Evolutionary conservation across 64 coral and sea anemone genomes (phyloP).

Genomic region (Dendrophyllia cribrosa): DNA sequence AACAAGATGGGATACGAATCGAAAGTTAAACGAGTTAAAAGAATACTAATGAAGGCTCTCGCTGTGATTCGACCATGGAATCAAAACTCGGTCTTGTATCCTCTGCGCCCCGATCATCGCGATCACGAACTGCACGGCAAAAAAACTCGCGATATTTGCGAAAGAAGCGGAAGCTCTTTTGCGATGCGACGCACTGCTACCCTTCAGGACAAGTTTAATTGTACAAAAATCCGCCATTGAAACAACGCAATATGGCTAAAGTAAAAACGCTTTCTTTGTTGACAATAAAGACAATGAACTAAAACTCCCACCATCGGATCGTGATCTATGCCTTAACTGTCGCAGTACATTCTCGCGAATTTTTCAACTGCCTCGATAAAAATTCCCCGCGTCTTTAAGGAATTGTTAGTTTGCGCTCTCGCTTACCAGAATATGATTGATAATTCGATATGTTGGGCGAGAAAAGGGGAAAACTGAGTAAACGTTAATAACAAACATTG

Average conservation of each 20-base stretch:
- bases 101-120: background rate
- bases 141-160: background rate
- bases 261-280: constrained; percentile 30
- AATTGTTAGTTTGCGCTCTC: background rate
- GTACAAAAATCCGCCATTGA: background rate
- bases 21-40: background rate
- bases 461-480: constrained; percentile 9
- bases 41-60: background rate
- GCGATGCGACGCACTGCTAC: background rate
- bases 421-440: background rate
- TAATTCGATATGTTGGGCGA: background rate
- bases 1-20: constrained; percentile 8
- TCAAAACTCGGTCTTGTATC: background rate
- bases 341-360: background rate
- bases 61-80: constrained; percentile 31
- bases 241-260: background rate
- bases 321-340: background rate
- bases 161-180: background rate
- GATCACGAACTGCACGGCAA: background rate
- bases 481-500: constrained; percentile 31
- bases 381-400: background rate
- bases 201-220: background rate
- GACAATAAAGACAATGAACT: constrained; percentile 31
- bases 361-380: background rate
- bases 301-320: constrained; percentile 46